phyloP scores from a whole-genome alignment of 30 jellyfish, hydroid and myxozoan species.

The Aurelia sp. region DNA sequence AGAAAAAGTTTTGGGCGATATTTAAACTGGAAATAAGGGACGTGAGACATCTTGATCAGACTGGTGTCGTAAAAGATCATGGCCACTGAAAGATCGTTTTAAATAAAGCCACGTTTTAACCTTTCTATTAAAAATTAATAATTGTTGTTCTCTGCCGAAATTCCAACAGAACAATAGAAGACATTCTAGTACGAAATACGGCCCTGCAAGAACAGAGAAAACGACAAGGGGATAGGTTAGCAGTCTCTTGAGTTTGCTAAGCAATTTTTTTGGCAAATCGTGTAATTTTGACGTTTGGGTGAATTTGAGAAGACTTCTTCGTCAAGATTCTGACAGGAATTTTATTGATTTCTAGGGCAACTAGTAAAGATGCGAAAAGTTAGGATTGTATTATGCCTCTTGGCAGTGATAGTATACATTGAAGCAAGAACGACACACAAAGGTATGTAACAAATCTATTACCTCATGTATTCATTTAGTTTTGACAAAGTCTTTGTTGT shows the following conservation, averaged over 20 bases:
- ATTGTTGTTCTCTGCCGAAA: not conserved
- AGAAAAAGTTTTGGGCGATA: too few relatives aligned
- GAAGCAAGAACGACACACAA: slow-evolving; percentile 52
- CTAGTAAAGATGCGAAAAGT: slow-evolving; percentile 49
- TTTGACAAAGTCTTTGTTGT: too few relatives aligned
- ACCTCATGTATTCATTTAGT: too few relatives aligned
- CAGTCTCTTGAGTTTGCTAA: too few relatives aligned
- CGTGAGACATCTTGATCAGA: not conserved
- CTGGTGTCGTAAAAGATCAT: slow-evolving; percentile 6
- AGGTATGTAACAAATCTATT: slow-evolving; percentile 44
- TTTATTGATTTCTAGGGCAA: slow-evolving; percentile 36
- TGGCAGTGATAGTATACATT: slow-evolving; percentile 67
- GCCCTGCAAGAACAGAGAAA: not conserved
- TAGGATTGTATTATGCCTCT: slow-evolving; percentile 71
- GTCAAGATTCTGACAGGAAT: not conserved
- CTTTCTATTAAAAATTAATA: not conserved
- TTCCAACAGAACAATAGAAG: slow-evolving; percentile 5
- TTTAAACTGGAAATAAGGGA: too few relatives aligned
- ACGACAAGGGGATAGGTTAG: not conserved
- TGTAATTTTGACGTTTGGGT: too few relatives aligned
- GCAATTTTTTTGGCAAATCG: too few relatives aligned
- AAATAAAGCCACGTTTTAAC: not conserved
- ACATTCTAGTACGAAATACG: not conserved
- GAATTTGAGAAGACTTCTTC: too few relatives aligned
- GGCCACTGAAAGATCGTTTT: not conserved